Evolutionary conservation across 2,797 vertebrate species (phyloP).

Genomic region (Steatocranus sp.): DNA sequence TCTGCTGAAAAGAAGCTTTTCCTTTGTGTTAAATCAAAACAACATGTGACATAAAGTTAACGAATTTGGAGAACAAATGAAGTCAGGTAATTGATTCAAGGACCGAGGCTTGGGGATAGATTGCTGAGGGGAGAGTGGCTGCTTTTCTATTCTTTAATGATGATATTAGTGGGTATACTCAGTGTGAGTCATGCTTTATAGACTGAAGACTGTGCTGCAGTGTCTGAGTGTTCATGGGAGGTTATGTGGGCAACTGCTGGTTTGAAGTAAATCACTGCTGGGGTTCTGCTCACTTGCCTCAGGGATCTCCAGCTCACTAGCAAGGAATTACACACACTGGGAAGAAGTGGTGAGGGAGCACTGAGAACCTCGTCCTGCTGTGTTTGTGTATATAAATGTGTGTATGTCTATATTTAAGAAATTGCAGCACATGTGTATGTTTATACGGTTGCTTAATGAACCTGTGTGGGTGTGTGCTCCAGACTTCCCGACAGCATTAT

Average conservation of each 20-base stretch:
- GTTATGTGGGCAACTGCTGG: slow-evolving; percentile 1
- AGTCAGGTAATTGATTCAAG: slow-evolving; percentile 51
- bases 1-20: background rate
- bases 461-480: slow-evolving; percentile 30
- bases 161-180: slow-evolving; percentile 2
- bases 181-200: slow-evolving; percentile 53
- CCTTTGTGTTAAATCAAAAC: slow-evolving; percentile 36
- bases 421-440: slow-evolving; percentile 19
- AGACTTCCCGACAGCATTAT: slow-evolving; percentile 44
- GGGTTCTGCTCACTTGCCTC: slow-evolving; percentile 28
- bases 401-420: slow-evolving; percentile 30
- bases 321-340: slow-evolving; percentile 40
- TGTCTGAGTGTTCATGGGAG: slow-evolving; percentile 20
- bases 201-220: slow-evolving; percentile 26
- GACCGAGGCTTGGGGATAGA: slow-evolving; percentile 25
- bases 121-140: slow-evolving; percentile 5
- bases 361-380: slow-evolving; percentile 11
- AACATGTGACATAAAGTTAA: slow-evolving; percentile 22
- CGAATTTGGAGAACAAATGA: slow-evolving; percentile 13
- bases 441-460: slow-evolving; percentile 40
- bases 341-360: background rate
- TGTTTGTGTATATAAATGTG: slow-evolving; percentile 20
- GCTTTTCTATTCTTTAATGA: slow-evolving; percentile 21
- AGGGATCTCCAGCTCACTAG: slow-evolving; percentile 34
- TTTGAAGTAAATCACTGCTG: slow-evolving; percentile 48